Evolutionary conservation across 2,113 vertebrate species (phyloP).

Genomic region (Anoura caudifer): DNA sequence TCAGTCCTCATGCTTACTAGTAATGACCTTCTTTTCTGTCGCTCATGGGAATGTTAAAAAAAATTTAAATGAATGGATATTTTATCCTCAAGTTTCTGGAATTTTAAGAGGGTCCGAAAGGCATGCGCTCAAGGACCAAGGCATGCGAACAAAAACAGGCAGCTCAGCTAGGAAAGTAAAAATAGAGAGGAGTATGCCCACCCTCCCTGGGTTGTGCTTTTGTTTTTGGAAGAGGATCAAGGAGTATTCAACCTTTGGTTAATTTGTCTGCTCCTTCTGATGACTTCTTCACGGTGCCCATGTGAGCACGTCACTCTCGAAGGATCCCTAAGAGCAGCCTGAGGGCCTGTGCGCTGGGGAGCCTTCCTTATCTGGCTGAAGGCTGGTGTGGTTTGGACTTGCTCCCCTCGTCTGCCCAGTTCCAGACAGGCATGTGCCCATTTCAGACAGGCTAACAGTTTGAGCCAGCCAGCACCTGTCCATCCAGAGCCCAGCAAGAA

Average conservation of each 20-base stretch:
- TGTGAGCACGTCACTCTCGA: background rate
- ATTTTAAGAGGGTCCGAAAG: background rate
- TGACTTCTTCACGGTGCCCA: background rate
- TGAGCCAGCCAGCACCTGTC: accelerated
- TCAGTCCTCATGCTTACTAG: background rate
- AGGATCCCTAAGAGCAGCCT: background rate
- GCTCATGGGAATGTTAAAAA: background rate
- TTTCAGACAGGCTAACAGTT: background rate
- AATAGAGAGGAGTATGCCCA: background rate
- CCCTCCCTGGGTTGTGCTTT: background rate
- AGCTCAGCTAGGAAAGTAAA: background rate
- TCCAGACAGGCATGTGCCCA: background rate
- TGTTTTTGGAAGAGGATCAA: background rate
- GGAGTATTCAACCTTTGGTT: background rate
- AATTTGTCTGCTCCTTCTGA: background rate
- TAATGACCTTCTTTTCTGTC: background rate
- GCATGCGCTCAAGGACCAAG: background rate
- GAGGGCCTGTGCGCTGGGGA: accelerated
- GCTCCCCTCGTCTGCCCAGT: background rate
- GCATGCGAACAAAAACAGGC: background rate
- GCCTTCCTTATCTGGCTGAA: background rate
- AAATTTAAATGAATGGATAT: background rate
- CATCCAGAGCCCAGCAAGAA: background rate
- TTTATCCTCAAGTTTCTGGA: background rate
- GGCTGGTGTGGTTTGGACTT: background rate